Evolutionary conservation across 2,113 vertebrate genomes (phyloP).

Genomic region (Protomyctophum bolini): DNA sequence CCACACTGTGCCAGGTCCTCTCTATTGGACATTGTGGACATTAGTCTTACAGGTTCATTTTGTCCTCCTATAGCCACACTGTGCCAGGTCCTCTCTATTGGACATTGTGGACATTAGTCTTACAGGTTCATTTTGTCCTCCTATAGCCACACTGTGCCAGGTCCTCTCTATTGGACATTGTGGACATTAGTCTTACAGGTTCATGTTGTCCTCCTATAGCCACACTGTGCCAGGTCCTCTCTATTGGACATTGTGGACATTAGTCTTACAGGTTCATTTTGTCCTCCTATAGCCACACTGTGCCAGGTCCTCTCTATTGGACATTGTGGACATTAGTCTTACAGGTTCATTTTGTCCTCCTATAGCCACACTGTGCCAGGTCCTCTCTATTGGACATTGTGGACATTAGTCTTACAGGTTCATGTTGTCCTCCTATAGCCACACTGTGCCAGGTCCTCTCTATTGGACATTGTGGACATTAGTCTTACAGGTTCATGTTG

Average conservation of each 20-base stretch:
- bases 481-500: constrained; percentile 34
- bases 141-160: constrained; percentile 28
- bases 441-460: constrained; percentile 37
- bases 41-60: constrained; percentile 35
- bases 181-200: constrained; percentile 32
- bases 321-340: too few species aligned
- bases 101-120: too few species aligned
- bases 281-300: constrained; percentile 22
- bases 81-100: constrained; percentile 41
- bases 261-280: constrained; percentile 35
- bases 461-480: too few species aligned
- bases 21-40: too few species aligned
- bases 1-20: constrained; percentile 41
- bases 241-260: too few species aligned
- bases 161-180: constrained; percentile 43
- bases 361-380: constrained; percentile 31
- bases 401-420: constrained; percentile 32
- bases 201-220: constrained; percentile 29
- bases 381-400: constrained; percentile 43
- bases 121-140: constrained; percentile 31
- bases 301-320: constrained; percentile 41
- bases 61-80: constrained; percentile 23
- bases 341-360: constrained; percentile 29
- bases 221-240: constrained; percentile 40
- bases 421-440: constrained; percentile 31